A percentile compares a stretch with the other conserved stretches of the same genome.
These are phyloP conservation scores for Phaetusa simplex DNA, from an alignment of 2,113 vertebrate genomes.

Conservation along the genomic window DNA sequence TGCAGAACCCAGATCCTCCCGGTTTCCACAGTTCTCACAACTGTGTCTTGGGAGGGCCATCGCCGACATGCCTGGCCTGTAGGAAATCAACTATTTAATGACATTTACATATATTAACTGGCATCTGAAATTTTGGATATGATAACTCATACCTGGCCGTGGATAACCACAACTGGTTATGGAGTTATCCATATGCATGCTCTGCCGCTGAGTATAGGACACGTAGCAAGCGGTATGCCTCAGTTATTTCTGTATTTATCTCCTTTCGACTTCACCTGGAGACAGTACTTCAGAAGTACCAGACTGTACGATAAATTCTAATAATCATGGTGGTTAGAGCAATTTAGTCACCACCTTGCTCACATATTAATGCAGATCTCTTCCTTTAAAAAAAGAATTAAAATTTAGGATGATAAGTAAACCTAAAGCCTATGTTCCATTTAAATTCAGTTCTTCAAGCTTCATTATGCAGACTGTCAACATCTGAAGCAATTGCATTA, in stretches of 20 bases:
- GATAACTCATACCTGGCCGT: not conserved
- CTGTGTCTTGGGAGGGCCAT: not conserved
- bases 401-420: not conserved
- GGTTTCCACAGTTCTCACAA: not conserved
- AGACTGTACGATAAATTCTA: not conserved
- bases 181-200: not conserved
- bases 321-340: not conserved
- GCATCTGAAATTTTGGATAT: not conserved
- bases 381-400: not conserved
- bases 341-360: not conserved
- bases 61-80: fast-evolving
- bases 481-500: not conserved
- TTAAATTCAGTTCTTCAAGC: not conserved
- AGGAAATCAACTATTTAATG: not conserved
- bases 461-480: not conserved
- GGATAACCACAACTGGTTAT: not conserved
- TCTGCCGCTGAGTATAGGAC: not conserved
- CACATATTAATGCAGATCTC: not conserved
- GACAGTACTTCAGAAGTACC: not conserved
- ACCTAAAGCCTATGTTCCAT: not conserved
- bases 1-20: not conserved
- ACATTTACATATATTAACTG: not conserved
- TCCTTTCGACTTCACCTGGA: not conserved
- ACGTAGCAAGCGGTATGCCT: not conserved
- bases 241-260: not conserved